Evolutionary conservation across 2,113 vertebrate genomes (phyloP), one percentile per base, ranked within the genome.

Genomic region (Muntiacus reevesi): DNA sequence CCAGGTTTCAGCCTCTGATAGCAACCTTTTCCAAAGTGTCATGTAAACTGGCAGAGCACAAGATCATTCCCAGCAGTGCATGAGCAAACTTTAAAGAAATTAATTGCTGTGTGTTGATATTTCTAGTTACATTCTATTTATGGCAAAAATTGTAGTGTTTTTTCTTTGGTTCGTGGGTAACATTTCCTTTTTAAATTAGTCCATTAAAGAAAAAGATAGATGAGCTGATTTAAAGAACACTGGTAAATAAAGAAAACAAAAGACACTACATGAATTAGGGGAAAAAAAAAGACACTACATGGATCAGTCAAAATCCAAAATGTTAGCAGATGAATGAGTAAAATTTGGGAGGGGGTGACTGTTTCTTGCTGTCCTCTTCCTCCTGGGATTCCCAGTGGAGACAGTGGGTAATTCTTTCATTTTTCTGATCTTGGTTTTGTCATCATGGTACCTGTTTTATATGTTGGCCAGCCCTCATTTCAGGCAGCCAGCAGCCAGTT

Each of bases 21-120:
- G 47, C 43, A 55, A 86, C 10, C 30, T 52, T 82, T 81, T 47
- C 36, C 43, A 14, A 0, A 25, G 45, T 10, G 15, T 50, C 11
- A 0, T 0, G 10, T 6, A 50, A 57, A 25, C 9, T 0, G 10
- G n/a, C 3, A n/a, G 45, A 8, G 7, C n/a, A 1, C 13, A 27
- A 57, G 91, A n/a, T 14, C 2, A 43, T 40, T 45, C 55, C 40
- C 28, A 0, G 36, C 13, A 19, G 4, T 5, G 15, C 27, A 1
- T 11, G 64, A 81, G 21, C 55, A 62, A 50, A 83, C 47, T 83
- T 47, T 17, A 55, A 57, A 87, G 79, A 81, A 52, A 59, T 90
- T 40, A 54, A 78, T 33, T 23, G 55, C 55, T 54, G 16, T 52
- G 47, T 17, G 10, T 45, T 50, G 47, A 13, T 81, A 87, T 94